phyloP scores from a whole-genome alignment of 1,140 invertebrate genomes.

The Leptonema lineaticorne region DNA sequence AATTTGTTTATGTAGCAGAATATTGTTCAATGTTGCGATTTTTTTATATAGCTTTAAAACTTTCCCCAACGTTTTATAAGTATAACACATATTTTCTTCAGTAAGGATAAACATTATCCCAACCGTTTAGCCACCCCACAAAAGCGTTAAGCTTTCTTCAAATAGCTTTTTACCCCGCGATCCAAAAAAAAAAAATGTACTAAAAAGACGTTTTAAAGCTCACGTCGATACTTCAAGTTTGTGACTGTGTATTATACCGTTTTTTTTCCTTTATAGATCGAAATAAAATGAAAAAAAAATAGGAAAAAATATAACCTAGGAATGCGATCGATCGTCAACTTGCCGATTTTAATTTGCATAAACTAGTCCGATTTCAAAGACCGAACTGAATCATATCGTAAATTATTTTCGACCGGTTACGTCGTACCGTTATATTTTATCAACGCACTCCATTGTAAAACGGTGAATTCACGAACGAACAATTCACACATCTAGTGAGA shows the following conservation, averaged over 20 bases:
- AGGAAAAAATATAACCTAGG: no score
- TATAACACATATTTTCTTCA: not conserved
- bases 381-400: conserved; percentile 14
- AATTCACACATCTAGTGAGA: not conserved
- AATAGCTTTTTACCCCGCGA: conserved; percentile 20
- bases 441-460: not conserved
- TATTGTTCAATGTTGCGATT: not conserved
- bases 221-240: not conserved
- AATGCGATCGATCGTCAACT: not conserved
- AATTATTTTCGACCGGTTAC: not conserved
- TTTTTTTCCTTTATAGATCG: no score
- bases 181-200: not conserved
- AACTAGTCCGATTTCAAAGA: conserved; percentile 7
- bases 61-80: conserved; percentile 2
- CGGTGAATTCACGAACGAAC: not conserved
- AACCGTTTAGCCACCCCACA: conserved; percentile 6
- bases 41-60: not conserved
- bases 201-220: not conserved
- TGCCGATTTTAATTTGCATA: not conserved
- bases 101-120: conserved; percentile 15
- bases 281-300: no score
- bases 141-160: conserved; percentile 20
- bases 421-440: not conserved
- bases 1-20: not conserved
- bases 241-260: no score